Evolutionary conservation across 1,140 invertebrate genomes (phyloP), one percentile per base, ranked within the genome.

Genomic region (Octopus bimaculoides): DNA sequence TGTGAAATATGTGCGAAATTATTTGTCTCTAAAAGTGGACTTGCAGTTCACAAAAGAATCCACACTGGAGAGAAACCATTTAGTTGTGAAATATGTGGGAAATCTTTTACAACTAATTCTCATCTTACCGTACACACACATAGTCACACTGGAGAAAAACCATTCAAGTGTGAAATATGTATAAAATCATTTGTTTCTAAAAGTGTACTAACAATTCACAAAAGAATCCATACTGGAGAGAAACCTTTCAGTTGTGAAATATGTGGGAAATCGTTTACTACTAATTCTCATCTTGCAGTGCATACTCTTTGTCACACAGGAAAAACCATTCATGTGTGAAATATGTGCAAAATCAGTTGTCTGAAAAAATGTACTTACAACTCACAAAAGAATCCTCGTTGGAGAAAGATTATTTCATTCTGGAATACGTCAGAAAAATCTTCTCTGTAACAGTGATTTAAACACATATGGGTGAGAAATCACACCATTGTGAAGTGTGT

Each of bases 171-270:
- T 41, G 8, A 75, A 7, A 75, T 52, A 0, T 75, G 74, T 75
- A 41, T n/a, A 5, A 53, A 75, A 12, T 12, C 74, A 53, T 75
- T 75, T 75, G 20, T 41, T 14, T n/a, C 14, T 14, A 20, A 69
- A 69, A n/a, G 14, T 14, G 14, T 69, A n/a, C 81, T 87, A 10
- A 81, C 84, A n/a, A 85, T 83, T 5, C 86, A 87, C 71, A 85
- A 87, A 77, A 74, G 86, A 26, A 83, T 86, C 41, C 74, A 75
- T 4, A 75, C 74, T 52, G 74, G 74, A 0, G 74, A 75, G 26
- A 75, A 75, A 41, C 74, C 74, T 0, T 75, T 9, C 52, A 41
- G 4, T 0, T 75, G 74, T 41, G 8, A 75, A 41, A 41, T 41
- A 41, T 41, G 26, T 41, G 26, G 26, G 2, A 41, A 41, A 41